Evolutionary conservation across 2,113 vertebrate genomes (phyloP).

Genomic region (Pseudopipra pipra): DNA sequence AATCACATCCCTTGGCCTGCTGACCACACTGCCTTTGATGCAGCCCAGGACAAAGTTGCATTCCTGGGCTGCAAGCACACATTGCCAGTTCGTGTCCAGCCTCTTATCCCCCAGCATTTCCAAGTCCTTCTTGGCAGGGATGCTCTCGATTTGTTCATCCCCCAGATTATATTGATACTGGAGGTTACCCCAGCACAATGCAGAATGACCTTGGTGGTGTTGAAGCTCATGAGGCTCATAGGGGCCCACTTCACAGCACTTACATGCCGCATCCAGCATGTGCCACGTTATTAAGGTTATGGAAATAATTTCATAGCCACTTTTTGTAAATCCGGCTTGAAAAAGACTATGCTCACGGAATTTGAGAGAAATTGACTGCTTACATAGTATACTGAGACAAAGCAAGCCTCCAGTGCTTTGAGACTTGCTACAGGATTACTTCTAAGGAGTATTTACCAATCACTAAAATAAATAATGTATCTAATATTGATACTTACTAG

Average conservation of each 20-base stretch:
- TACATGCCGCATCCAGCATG: neutral
- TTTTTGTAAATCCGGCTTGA: neutral
- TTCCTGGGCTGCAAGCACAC: neutral
- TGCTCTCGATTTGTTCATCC: accelerated
- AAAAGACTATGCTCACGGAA: neutral
- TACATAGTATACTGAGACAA: neutral
- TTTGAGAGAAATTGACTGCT: neutral
- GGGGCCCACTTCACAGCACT: neutral
- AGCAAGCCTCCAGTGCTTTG: accelerated
- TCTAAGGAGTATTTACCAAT: neutral
- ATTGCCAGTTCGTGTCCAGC: neutral
- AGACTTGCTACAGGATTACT: neutral
- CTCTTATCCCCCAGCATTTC: neutral
- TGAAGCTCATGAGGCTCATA: accelerated
- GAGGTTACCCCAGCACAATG: accelerated
- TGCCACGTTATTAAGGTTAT: neutral
- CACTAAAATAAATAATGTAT: neutral
- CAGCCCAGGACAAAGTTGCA: neutral
- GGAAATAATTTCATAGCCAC: neutral
- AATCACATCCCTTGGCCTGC: neutral
- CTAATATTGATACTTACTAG: neutral
- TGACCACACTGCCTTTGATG: accelerated
- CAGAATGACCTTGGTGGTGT: neutral
- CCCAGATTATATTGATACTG: accelerated
- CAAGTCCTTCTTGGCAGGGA: neutral